These are phyloP conservation scores for Orthosia gracilis DNA, from an alignment of 2,888 invertebrate genomes.

Conservation along the genomic window DNA sequence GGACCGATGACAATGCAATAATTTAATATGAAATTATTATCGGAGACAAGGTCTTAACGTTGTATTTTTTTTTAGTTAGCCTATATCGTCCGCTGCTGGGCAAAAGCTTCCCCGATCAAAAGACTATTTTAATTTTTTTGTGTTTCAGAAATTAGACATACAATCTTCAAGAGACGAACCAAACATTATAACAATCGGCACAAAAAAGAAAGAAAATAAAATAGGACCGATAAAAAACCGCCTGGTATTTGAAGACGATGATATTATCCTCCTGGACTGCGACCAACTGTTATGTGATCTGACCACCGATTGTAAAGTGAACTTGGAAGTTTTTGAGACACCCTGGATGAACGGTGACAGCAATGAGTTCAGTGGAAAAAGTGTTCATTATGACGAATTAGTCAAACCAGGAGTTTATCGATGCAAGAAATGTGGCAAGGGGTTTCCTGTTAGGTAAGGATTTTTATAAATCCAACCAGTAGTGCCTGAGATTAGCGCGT, in stretches of 20 bases:
- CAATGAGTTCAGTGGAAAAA: constrained; percentile 20
- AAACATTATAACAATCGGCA: neutral
- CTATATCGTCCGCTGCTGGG: too few relatives aligned
- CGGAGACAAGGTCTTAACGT: too few relatives aligned
- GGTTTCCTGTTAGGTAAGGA: constrained; percentile 75
- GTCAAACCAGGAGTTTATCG: constrained; percentile 61
- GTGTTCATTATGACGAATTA: constrained; percentile 73
- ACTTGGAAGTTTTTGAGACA: constrained; percentile 44
- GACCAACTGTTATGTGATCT: constrained; percentile 45
- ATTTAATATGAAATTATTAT: too few relatives aligned
- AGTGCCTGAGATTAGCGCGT: too few relatives aligned
- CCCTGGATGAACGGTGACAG: constrained; percentile 12
- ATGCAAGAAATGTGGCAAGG: constrained; percentile 69
- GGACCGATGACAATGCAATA: too few relatives aligned
- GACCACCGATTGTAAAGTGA: constrained; percentile 60
- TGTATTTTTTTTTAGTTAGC: too few relatives aligned
- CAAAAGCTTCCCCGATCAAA: too few relatives aligned
- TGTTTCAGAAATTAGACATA: constrained; percentile 14
- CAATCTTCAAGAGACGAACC: accelerated
- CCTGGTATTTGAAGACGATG: constrained; percentile 61
- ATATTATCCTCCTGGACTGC: neutral
- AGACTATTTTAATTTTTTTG: neutral
- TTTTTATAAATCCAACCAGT: too few relatives aligned
- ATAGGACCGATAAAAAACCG: constrained; percentile 39
- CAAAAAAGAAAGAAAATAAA: neutral